Percentiles rank a stretch among this genome's conserved stretches.
phyloP scores from a whole-genome alignment of 2,797 vertebrate genomes.

The Galago senegalensis region DNA sequence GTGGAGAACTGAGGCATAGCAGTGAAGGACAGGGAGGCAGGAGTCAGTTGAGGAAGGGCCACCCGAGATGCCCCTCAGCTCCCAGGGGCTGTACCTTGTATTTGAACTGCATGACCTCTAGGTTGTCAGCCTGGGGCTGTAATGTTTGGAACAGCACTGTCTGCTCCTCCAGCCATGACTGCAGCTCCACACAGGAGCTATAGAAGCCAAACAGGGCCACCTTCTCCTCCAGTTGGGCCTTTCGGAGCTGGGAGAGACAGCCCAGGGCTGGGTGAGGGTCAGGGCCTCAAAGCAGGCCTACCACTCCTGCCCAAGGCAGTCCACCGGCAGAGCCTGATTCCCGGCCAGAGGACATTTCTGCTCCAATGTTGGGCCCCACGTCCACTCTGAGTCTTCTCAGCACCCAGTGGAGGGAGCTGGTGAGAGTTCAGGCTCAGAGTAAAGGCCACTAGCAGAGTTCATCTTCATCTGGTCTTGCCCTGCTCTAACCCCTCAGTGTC shows the following conservation, averaged over 20 bases:
- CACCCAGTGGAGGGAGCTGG: neutral
- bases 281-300: neutral
- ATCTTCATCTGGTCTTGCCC: neutral
- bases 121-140: constrained; percentile 89
- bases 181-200: constrained; percentile 93
- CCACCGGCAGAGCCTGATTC: neutral
- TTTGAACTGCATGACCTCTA: constrained; percentile 92
- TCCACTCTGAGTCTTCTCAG: neutral
- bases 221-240: constrained; percentile 91
- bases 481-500: rapidly evolving
- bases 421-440: neutral
- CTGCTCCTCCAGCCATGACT: constrained; percentile 95
- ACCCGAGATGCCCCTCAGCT: neutral
- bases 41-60: too few species aligned
- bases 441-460: neutral
- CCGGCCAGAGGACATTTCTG: too few species aligned
- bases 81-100: constrained; percentile 91
- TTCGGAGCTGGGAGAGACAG: constrained; percentile 88
- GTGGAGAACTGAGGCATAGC: neutral
- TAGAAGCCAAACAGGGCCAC: constrained; percentile 92
- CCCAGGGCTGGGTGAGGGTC: neutral
- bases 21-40: neutral
- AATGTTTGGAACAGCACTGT: constrained; percentile 91
- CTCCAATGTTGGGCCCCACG: neutral
- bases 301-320: too few species aligned